These are phyloP conservation scores for Eclectus roratus DNA, from an alignment of 2,113 vertebrate species.

Conservation along the genomic window DNA sequence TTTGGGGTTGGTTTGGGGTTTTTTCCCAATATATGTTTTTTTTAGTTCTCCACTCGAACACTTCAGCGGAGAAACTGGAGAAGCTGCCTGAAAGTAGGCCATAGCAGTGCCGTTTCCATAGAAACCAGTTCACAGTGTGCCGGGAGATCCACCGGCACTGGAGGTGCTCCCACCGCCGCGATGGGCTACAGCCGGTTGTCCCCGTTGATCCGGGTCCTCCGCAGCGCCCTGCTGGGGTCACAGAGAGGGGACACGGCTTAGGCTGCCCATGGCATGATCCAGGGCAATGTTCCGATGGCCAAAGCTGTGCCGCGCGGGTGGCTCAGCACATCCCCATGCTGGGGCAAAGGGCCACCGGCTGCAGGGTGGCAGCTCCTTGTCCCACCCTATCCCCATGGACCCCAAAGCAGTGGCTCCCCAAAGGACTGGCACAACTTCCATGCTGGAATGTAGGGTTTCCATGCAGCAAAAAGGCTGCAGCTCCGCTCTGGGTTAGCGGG, in stretches of 20 bases:
- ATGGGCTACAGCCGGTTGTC: slow-evolving; percentile 89
- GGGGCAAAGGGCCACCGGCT: rapidly evolving
- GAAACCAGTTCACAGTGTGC: slow-evolving; percentile 89
- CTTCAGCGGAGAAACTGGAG: slow-evolving; percentile 82
- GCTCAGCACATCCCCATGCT: rapidly evolving
- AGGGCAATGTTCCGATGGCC: rapidly evolving
- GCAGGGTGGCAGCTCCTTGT: not conserved
- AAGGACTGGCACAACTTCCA: not conserved
- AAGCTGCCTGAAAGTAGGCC: slow-evolving; percentile 91
- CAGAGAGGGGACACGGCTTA: not conserved
- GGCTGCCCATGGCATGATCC: rapidly evolving
- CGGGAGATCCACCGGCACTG: slow-evolving; percentile 82
- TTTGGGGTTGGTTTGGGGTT: not conserved
- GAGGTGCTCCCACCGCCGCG: slow-evolving; percentile 65
- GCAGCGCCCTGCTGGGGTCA: slow-evolving; percentile 77
- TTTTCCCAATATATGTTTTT: not conserved
- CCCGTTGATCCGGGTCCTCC: slow-evolving; percentile 90
- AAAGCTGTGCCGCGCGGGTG: rapidly evolving
- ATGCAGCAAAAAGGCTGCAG: not conserved
- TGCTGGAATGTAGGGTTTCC: not conserved
- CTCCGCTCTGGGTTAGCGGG: rapidly evolving
- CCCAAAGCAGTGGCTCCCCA: not conserved
- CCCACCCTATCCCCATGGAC: not conserved
- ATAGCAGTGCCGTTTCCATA: slow-evolving; percentile 87
- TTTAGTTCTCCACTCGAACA: slow-evolving; percentile 66